Evolutionary conservation across 1,140 invertebrate species (phyloP), one percentile per base, ranked within the genome.

Genomic region (Hypothenemus hampei): DNA sequence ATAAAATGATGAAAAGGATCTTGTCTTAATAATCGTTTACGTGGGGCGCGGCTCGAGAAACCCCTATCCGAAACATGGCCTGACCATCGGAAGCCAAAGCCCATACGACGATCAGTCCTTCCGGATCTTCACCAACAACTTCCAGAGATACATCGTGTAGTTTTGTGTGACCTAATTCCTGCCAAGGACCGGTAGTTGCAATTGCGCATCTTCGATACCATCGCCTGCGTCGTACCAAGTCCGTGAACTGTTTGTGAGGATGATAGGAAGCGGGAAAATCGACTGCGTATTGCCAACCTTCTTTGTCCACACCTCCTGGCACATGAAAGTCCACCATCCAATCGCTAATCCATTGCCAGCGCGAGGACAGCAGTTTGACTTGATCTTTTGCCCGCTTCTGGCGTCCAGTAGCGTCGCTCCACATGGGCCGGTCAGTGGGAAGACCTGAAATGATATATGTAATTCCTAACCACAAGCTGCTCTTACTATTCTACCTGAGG

Each of bases 251-350:
- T 70, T 92, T 93, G 60, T 85, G 82, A 0, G 81, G 81, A 70
- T 94, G 91, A 72, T 91, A 95, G 18, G 81, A 80, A 0, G 85
- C 81, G 4, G 90, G 89, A 71, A 94, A 95, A 72, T 95, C 91
- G 2, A 88, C 85, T 2, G 91, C 90, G 75, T 95, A 95, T 69
- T 95, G 92, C 93, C 93, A 96, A 2, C 92, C 92, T 61, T 94
- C 89, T 49, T 80, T 78, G 72, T 95, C 91, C 1, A 89, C 87
- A 1, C 91, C 91, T n/a, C 89, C 89, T 1, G 86, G 85, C 23
- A 87, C 85, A 68, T 87, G 84, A 68, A 89, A 94, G 72, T 95
- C 91, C 8, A 93, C 79, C 59, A 85, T 80, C 93, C 92, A 95
- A 67, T 94, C 91, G 5, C 87, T 87, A 37, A 87, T 84, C 92